Evolutionary conservation across 2,797 vertebrate genomes (phyloP), one percentile per base, ranked within the genome.

Genomic region (Coreius guichenoti): DNA sequence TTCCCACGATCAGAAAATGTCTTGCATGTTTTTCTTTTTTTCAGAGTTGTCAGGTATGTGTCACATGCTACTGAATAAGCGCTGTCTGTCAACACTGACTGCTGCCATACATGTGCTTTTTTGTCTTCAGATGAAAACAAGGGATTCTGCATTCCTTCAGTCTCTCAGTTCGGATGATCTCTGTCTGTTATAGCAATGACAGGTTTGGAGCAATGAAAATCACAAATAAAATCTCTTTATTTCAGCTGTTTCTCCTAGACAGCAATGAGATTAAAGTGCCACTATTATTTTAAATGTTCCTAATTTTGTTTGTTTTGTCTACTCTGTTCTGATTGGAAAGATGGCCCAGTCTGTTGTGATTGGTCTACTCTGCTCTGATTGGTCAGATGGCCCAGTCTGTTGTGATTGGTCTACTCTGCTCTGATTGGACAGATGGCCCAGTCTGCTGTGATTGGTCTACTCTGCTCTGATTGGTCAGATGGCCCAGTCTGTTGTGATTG

Each of bases 1-100:
- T 85, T 89, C 81, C 54, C 85, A 90, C 68, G 51, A 21, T 67
- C 74, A 54, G 47, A 26, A 61, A 73, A 43, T 2, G 39, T 43
- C 39, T 43, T 39, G 63, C 65, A 12, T 88, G 77, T 39, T 8
- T 33, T 21, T 61, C 33, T 9, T 82, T 5, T 5, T 14, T 70
- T 82, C 72, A 23, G 39, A 8, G 58, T 26, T 33, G 72, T 69
- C 80, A 69, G 26, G 79, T 68, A 17, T 80, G 47, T 74, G 8
- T 67, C 63, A 74, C 81, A 83, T 14, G 31, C 26, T 13, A 5
- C 36, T 65, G 4, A 49, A 33, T 65, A 31, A 83, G 16, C 63
- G 2, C 8, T 43, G 39, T 11, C 39, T 43, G 39, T 43, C 39
- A 43, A 9, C 39, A 43, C 39, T 8, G 39, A 39, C 39, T 7